Percentiles rank a stretch among this genome's conserved stretches.
phyloP scores from a whole-genome alignment of 2,797 vertebrate species.

The Cryptoblepharus egeriae region DNA sequence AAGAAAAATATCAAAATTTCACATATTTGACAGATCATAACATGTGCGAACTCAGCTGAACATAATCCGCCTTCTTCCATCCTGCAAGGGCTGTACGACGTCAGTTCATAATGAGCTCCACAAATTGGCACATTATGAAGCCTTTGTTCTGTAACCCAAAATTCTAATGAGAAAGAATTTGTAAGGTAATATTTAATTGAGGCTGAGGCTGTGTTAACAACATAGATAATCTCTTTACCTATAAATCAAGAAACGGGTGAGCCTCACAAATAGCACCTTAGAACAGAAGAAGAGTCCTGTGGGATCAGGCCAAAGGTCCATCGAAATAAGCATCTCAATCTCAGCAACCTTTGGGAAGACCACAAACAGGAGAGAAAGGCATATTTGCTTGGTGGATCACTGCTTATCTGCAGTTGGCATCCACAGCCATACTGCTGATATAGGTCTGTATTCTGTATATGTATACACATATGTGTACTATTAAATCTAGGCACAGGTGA shows the following conservation, averaged over 20 bases:
- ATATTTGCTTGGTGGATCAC: no score
- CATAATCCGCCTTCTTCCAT: neutral
- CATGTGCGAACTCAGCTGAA: conserved; percentile 12
- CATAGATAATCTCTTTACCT: neutral
- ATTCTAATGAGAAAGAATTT: conserved; percentile 13
- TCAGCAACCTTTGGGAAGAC: no score
- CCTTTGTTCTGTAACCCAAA: conserved; percentile 23
- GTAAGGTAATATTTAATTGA: conserved; percentile 27
- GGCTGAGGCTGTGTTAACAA: conserved; percentile 29
- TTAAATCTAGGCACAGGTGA: neutral
- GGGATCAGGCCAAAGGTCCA: no score
- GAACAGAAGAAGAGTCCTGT: no score
- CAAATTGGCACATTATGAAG: conserved; percentile 4
- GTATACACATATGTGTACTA: no score
- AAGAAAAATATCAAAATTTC: conserved; percentile 48
- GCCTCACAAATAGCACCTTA: neutral
- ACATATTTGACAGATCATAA: conserved; percentile 32
- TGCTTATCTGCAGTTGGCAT: no score
- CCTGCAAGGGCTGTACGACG: conserved; percentile 25
- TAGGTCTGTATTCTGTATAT: neutral
- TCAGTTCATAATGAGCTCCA: conserved; percentile 24
- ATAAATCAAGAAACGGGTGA: neutral
- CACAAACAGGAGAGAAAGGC: no score
- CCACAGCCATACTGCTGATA: no score
- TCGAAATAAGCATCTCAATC: no score